These are phyloP conservation scores for Galemys pyrenaicus DNA, from an alignment of 2,113 vertebrate species.

Conservation along the genomic window DNA sequence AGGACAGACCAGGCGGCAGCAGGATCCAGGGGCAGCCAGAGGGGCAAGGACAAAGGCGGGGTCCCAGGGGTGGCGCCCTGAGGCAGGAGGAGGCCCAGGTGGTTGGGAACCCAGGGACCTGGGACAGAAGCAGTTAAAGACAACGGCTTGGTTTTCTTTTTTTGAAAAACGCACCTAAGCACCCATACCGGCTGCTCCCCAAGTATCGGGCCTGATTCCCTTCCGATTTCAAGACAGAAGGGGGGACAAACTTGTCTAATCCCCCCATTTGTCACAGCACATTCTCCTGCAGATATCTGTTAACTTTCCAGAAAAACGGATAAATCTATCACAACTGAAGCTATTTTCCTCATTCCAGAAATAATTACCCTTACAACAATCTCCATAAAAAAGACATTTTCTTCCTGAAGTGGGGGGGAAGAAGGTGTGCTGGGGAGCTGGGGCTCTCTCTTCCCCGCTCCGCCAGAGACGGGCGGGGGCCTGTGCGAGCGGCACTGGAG, in stretches of 20 bases:
- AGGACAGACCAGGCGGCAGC: too few relatives aligned
- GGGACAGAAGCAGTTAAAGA: fast-evolving
- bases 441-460: background rate
- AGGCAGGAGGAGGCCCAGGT: fast-evolving
- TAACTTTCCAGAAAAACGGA: background rate
- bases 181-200: background rate
- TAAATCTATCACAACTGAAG: background rate
- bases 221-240: background rate
- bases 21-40: too few relatives aligned
- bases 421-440: too few relatives aligned
- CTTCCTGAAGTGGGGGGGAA: background rate
- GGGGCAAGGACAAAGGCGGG: too few relatives aligned
- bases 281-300: too few relatives aligned
- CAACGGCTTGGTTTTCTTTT: background rate
- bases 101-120: background rate
- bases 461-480: background rate
- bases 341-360: constrained; percentile 13
- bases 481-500: too few relatives aligned
- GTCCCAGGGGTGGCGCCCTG: too few relatives aligned
- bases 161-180: background rate
- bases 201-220: background rate
- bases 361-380: background rate
- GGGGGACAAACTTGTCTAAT: background rate
- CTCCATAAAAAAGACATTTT: constrained; percentile 56
- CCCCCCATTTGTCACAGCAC: background rate